phyloP scores from a whole-genome alignment of 2,888 invertebrate species.

The Stenotaenia linearis region DNA sequence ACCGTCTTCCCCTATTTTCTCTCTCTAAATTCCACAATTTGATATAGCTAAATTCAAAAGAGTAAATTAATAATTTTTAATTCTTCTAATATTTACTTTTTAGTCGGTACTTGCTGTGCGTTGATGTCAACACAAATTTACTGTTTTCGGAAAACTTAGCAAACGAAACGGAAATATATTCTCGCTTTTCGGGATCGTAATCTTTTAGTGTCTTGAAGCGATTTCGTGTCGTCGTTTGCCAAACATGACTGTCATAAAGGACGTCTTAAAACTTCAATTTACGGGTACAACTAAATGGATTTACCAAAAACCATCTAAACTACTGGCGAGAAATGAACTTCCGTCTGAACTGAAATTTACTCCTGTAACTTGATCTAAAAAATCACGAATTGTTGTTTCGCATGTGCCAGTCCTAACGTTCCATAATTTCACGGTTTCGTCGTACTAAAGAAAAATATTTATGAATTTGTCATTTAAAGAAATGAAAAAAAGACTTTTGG shows the following conservation, averaged over 20 bases:
- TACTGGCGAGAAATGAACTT: slow-evolving; percentile 94
- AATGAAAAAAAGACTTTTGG: too few relatives aligned
- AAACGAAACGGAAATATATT: slow-evolving; percentile 98
- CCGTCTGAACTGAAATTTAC: slow-evolving; percentile 99
- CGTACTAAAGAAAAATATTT: slow-evolving; percentile 71
- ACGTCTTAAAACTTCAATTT: too few relatives aligned
- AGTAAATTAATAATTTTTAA: too few relatives aligned
- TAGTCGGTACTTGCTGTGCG: slow-evolving; percentile 71
- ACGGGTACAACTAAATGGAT: too few relatives aligned
- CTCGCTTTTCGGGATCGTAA: too few relatives aligned
- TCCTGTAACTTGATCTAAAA: slow-evolving; percentile 98
- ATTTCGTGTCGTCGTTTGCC: slow-evolving; percentile 99
- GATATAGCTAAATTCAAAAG: slow-evolving; percentile 59
- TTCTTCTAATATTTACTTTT: too few relatives aligned
- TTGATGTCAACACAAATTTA: slow-evolving; percentile 97
- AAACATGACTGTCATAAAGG: slow-evolving; percentile 98
- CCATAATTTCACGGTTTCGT: slow-evolving; percentile 98
- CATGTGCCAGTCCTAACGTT: slow-evolving; percentile 97
- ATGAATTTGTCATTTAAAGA: too few relatives aligned
- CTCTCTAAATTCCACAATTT: slow-evolving; percentile 99
- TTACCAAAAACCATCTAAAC: slow-evolving; percentile 96
- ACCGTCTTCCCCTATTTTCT: slow-evolving; percentile 96
- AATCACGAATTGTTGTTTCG: slow-evolving; percentile 94
- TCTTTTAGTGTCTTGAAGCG: slow-evolving; percentile 98
- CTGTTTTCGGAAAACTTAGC: slow-evolving; percentile 99